phyloP scores from a whole-genome alignment of 2,113 vertebrate genomes.

The Mesitornis unicolor region DNA sequence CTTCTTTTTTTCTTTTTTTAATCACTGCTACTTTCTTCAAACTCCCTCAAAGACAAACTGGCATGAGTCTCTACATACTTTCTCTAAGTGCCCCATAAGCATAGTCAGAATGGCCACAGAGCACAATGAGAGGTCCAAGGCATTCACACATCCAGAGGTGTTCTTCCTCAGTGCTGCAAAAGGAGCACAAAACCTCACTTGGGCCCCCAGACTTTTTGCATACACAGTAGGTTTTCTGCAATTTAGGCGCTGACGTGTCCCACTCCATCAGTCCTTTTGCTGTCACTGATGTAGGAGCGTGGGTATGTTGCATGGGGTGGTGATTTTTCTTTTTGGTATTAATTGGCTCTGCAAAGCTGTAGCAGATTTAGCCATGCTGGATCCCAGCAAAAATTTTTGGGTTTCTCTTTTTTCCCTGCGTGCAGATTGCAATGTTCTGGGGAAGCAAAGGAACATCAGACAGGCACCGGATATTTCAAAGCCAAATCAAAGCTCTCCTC shows the following conservation, averaged over 20 bases:
- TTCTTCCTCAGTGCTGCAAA: background rate
- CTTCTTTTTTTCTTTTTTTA: background rate
- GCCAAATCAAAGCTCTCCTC: background rate
- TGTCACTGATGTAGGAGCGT: rapidly evolving
- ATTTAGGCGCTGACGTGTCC: background rate
- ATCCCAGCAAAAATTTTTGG: background rate
- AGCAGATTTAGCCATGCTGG: background rate
- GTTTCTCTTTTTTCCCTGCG: background rate
- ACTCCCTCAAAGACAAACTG: background rate
- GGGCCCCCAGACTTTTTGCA: background rate
- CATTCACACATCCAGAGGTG: background rate
- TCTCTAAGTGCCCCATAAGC: rapidly evolving
- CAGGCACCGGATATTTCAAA: background rate
- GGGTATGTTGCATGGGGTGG: background rate
- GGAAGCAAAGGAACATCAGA: background rate
- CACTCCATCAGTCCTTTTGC: background rate
- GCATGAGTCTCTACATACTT: rapidly evolving
- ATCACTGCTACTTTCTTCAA: background rate
- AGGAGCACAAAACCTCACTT: background rate
- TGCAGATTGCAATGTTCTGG: background rate
- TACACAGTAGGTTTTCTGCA: background rate
- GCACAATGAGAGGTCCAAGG: background rate
- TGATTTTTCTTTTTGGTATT: background rate
- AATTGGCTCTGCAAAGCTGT: background rate
- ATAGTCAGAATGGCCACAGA: background rate